Conservation (phyloP, 2,888 invertebrate species). For the Athripsodes cinereus region DNA sequence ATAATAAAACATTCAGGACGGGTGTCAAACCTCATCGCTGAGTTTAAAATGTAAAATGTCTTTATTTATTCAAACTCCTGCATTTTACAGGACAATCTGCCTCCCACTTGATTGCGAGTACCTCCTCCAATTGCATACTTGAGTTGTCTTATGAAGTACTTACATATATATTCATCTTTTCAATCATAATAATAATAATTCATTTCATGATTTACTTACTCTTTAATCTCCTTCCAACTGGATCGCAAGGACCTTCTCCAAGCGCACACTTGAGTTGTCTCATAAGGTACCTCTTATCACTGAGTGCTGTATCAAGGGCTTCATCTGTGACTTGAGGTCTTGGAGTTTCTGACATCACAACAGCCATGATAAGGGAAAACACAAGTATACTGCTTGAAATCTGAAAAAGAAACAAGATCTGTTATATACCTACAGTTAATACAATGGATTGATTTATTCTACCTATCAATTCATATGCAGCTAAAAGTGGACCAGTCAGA, state of each 20-base stretch:
- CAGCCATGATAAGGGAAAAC: background rate
- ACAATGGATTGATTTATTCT: no score
- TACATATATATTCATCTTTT: no score
- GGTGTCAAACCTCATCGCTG: no score
- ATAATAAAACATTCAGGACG: no score
- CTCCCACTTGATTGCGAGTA: slow-evolving; percentile 67
- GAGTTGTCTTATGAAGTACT: slow-evolving; percentile 51
- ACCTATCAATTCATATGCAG: no score
- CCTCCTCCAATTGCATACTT: slow-evolving; percentile 70
- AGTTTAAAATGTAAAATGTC: no score
- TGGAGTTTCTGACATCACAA: slow-evolving; percentile 24
- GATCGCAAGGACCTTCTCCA: slow-evolving; percentile 68
- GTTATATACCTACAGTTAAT: no score
- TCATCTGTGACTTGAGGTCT: slow-evolving; percentile 57
- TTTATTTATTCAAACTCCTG: no score
- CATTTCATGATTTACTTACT: slow-evolving; percentile 56
- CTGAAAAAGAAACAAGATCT: slow-evolving; percentile 10
- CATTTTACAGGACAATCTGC: no score
- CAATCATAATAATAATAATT: no score
- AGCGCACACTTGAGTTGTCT: slow-evolving; percentile 68
- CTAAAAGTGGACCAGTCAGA: no score
- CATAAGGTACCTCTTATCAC: slow-evolving; percentile 63
- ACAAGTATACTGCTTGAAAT: background rate
- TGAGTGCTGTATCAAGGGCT: slow-evolving; percentile 60
- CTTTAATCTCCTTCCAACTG: slow-evolving; percentile 65